Base-by-base conservation (phyloP, 2,797 vertebrate genomes). In the Pseudochaenichthys georgianus region DNA sequence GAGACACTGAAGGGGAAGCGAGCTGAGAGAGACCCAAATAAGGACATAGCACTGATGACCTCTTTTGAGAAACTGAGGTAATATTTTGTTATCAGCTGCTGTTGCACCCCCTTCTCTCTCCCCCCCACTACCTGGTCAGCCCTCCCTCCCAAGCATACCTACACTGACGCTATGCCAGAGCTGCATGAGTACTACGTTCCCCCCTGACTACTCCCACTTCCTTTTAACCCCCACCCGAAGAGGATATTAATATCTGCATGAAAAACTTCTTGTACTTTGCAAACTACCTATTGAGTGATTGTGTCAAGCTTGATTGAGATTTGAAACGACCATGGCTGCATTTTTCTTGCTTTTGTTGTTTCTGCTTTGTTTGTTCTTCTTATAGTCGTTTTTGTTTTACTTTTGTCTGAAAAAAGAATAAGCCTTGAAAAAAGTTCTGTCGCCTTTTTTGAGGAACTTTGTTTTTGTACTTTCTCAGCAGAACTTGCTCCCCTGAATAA, bases 21-120 rank as follows among this genome's bases (percentile, higher is more conserved):
- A 90, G 92, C 95, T 85, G 97, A 99, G 88, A 96, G 96, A 75
- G 96, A 99, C 84, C 96, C 96, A 94, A 96, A 96, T 95, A 99
- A 99, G 95, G 97, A 98, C 95, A 95, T 97, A 91, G 94, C 96
- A 91, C 96, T 97, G 96, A 97, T 97, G 95, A 96, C 96, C 95
- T 97, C 98, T 95, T 98, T 98, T 96, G 98, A 99, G 94, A 99
- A 99, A 97, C 97, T 98, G 97, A 99, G 98, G 98, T 99, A 99
- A 99, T 99, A 96, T 96, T 97, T 96, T 96, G 96, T 96, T 96
- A 96, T 95, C 95, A 95, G 96, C 96, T 96, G 95, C 96, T 95
- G 95, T 94, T 95, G 94, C 94, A 94, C 93, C 94, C 93, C 96
- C 95, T 94, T 94, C 95, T 95, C 94, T 90, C 94, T 93, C 89